Percentiles rank a stretch among this genome's conserved stretches.
Evolutionary conservation across 92 coral and sea anemone genomes (phyloP).

Genomic region (Palythoa heliodiscus): DNA sequence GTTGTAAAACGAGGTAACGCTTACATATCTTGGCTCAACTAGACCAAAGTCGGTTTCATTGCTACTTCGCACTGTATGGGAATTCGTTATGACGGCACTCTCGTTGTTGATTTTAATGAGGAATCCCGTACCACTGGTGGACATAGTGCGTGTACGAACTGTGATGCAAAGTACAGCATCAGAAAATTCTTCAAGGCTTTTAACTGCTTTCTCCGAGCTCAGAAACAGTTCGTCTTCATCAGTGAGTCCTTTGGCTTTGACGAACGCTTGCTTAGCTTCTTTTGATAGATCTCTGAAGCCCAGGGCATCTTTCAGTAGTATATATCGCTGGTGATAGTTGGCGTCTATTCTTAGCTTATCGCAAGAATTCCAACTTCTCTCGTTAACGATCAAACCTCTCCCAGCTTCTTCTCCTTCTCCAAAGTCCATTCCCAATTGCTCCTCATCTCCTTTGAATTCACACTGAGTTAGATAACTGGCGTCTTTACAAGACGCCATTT

Average conservation of each 20-base stretch:
- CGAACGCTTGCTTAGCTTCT: conserved; percentile 33
- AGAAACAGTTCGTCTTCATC: conserved; percentile 46
- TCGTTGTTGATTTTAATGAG: too few species aligned
- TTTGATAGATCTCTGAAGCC: conserved; percentile 27
- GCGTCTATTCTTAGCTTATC: conserved; percentile 34
- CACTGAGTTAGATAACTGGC: too few species aligned
- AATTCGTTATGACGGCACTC: too few species aligned
- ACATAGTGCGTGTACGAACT: too few species aligned
- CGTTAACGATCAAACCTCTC: conserved; percentile 29
- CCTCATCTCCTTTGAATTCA: too few species aligned
- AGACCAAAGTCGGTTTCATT: too few species aligned
- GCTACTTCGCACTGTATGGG: too few species aligned
- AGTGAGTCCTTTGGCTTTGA: conserved; percentile 17
- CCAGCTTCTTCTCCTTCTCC: conserved; percentile 58
- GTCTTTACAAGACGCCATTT: too few species aligned
- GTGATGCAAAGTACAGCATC: conserved; percentile 21
- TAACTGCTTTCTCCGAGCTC: conserved; percentile 33
- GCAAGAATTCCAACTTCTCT: conserved; percentile 38
- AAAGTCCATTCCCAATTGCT: not conserved
- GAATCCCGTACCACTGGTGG: too few species aligned
- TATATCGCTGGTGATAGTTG: conserved; percentile 49
- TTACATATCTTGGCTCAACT: too few species aligned
- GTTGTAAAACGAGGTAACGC: too few species aligned
- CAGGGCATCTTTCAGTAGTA: conserved; percentile 46
- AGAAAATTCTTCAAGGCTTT: conserved; percentile 10